Percentiles rank a stretch among this genome's conserved stretches.
phyloP scores from a whole-genome alignment of 2,888 invertebrate species.

The Camponotus fellah region DNA sequence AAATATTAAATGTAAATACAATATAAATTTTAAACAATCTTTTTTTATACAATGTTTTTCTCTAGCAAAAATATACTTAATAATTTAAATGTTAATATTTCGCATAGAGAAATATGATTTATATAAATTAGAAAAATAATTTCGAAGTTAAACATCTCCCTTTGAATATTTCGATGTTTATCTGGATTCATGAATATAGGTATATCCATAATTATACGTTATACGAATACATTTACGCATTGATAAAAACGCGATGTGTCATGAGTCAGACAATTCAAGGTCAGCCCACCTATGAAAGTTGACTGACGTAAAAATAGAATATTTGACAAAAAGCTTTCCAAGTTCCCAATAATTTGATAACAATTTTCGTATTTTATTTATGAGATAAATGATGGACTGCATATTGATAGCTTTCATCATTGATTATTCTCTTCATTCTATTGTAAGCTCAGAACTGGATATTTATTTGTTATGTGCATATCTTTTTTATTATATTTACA shows the following conservation, averaged over 20 bases:
- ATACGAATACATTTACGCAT: neutral
- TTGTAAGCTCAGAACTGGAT: neutral
- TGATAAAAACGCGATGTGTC: conserved; percentile 2
- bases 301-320: neutral
- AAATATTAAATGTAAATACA: neutral
- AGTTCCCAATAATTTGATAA: neutral
- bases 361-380: conserved; percentile 2
- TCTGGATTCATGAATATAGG: neutral
- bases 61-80: neutral
- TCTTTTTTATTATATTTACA: neutral
- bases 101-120: neutral
- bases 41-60: neutral
- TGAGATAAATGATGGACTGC: neutral
- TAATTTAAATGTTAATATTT: neutral
- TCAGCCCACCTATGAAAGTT: neutral
- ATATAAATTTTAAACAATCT: neutral
- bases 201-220: neutral
- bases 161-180: neutral
- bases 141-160: neutral
- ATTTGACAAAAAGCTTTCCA: neutral
- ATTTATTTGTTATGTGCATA: neutral
- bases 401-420: conserved; percentile 6
- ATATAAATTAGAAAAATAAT: neutral
- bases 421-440: neutral
- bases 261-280: neutral